Evolutionary conservation across 2,888 invertebrate species (phyloP), one percentile per base, ranked within the genome.

Genomic region (Meta bourneti): DNA sequence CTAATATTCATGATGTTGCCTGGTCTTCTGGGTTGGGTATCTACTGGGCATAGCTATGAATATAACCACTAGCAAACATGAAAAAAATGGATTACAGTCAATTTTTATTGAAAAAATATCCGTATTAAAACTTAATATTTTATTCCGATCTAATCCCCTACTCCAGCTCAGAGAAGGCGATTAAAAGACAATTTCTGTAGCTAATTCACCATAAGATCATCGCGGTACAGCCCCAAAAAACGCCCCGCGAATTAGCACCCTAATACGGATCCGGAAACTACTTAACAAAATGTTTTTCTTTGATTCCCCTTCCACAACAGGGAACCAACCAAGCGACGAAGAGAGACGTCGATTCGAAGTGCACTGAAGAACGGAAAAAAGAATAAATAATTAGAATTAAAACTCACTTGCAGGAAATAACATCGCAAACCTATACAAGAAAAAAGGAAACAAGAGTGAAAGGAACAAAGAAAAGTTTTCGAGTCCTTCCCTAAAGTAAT

Each of bases 221-320:
- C 61, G 34, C 16, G 8, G 61, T 16, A 61, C 9, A 61, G 34
- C 34, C 1, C 34, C 1, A 77, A 49, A n/a, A 77, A 77, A 6
- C 0, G 11, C 49, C n/a, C 49, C 48, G 13, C 19, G 74, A 34
- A 11, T 74, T 74, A 74, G 19, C 34, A 13, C 74, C 74, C 74
- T 48, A 74, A 74, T 74, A 20, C 34, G 20, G 20, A 61, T 71
- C 7, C 61, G 16, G 13, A 80, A 90, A 90, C 90, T 80, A 90
- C 90, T 90, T 85, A 85, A 69, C 74, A 80, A 80, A 90, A 85
- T 85, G 90, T 90, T 90, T 90, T 90, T 85, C 84, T 90, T 85
- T 54, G 48, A 20, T 75, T 75, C 74, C 87, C 80, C 16, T 61
- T 16, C 54, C 19, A 90, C 52, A 70, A 79, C 71, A 48, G 54